A percentile compares a stretch with the other conserved stretches of the same genome.
These are phyloP conservation scores for Halichoerus grypus DNA, from an alignment of 2,113 vertebrate species.

Conservation along the genomic window DNA sequence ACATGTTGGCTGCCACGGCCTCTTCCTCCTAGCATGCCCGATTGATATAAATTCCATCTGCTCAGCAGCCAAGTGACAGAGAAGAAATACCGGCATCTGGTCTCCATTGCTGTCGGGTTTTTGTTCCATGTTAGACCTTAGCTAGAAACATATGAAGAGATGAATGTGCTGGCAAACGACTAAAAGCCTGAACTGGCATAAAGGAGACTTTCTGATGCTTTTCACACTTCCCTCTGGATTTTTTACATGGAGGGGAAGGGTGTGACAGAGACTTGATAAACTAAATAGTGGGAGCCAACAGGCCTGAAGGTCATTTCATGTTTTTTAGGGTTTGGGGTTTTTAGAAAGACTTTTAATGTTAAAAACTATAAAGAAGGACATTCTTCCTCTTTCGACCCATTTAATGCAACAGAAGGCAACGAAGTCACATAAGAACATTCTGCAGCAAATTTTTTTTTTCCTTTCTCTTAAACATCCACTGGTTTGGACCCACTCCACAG, in stretches of 20 bases:
- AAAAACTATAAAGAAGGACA: constrained; percentile 85
- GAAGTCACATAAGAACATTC: constrained; percentile 86
- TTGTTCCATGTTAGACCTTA: constrained; percentile 94
- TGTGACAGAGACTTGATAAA: constrained; percentile 88
- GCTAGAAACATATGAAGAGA: constrained; percentile 94
- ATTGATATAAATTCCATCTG: constrained; percentile 99
- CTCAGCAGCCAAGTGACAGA: constrained; percentile 96
- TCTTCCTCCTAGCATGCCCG: constrained; percentile 93
- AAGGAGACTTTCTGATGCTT: constrained; percentile 91
- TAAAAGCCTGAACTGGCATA: constrained; percentile 91
- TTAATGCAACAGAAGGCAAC: constrained; percentile 86
- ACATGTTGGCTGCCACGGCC: constrained; percentile 96
- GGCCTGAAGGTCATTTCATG: constrained; percentile 88
- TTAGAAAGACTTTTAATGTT: constrained; percentile 75
- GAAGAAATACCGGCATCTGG: constrained; percentile 96
- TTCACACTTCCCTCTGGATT: constrained; percentile 91
- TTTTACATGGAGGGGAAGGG: constrained; percentile 87
- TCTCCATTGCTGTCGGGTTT: constrained; percentile 95
- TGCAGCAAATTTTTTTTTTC: constrained; percentile 77
- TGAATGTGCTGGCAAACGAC: constrained; percentile 91
- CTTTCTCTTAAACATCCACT: constrained; percentile 87
- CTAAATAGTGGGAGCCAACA: constrained; percentile 84
- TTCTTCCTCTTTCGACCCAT: constrained; percentile 65
- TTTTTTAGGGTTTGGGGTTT: constrained; percentile 79
- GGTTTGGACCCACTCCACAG: constrained; percentile 87